Conservation (phyloP, 2,113 vertebrate species). For the Acrocephalus kingi region DNA sequence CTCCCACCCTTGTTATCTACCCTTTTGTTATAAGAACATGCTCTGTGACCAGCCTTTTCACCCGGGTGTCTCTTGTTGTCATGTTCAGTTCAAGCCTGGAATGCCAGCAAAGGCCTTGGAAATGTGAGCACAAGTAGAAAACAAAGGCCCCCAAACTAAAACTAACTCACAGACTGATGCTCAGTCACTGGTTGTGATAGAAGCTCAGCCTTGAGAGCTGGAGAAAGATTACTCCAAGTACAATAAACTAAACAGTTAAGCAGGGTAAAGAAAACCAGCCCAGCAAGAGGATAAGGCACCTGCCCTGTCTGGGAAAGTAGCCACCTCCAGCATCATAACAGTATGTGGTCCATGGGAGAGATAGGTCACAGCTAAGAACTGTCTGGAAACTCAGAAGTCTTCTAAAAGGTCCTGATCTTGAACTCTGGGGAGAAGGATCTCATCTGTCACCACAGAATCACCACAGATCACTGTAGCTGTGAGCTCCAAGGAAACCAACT, state of each 20-base stretch:
- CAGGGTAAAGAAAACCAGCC: rapidly evolving
- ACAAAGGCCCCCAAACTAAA: neutral
- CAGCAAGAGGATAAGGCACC: neutral
- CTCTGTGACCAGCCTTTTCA: neutral
- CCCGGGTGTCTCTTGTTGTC: neutral
- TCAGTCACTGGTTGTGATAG: neutral
- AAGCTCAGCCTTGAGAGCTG: neutral
- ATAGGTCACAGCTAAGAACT: neutral
- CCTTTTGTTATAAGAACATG: neutral
- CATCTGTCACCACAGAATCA: neutral
- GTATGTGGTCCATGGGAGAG: neutral
- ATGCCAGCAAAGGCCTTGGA: constrained; percentile 13
- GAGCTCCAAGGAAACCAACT: neutral
- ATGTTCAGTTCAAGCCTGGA: neutral
- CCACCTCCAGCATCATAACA: neutral
- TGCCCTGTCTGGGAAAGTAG: neutral
- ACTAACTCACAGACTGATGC: neutral
- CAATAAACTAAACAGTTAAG: constrained; percentile 7
- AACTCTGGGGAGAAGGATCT: neutral
- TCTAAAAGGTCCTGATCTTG: neutral
- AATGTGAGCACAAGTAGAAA: neutral
- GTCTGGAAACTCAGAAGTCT: neutral
- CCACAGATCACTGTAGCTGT: neutral
- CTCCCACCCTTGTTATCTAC: neutral
- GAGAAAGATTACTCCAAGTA: neutral